A percentile compares a stretch with the other conserved stretches of the same genome.
phyloP scores from a whole-genome alignment of 2,888 invertebrate species.

The Agrotis clavis region DNA sequence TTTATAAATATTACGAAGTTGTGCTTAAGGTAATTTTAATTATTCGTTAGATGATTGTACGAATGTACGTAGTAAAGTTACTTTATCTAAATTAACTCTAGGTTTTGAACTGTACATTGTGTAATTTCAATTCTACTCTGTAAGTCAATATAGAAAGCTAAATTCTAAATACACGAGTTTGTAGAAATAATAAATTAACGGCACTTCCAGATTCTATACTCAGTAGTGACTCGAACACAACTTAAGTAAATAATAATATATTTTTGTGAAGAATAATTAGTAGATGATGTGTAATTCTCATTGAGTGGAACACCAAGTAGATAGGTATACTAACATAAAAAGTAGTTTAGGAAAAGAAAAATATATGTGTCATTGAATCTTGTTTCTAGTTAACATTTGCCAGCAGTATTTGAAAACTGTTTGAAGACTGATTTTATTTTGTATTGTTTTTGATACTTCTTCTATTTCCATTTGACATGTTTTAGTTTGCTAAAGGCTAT shows the following conservation, averaged over 20 bases:
- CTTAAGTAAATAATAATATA: slow-evolving; percentile 66
- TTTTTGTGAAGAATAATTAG: slow-evolving; percentile 71
- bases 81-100: slow-evolving; percentile 31
- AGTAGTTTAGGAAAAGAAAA: slow-evolving; percentile 52
- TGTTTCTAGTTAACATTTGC: slow-evolving; percentile 39
- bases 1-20: slow-evolving; percentile 48
- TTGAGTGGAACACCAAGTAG: slow-evolving; percentile 70
- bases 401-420: slow-evolving; percentile 48
- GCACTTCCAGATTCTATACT: slow-evolving; percentile 54
- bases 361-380: slow-evolving; percentile 53
- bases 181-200: slow-evolving; percentile 48
- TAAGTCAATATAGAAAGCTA: slow-evolving; percentile 77
- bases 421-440: slow-evolving; percentile 61
- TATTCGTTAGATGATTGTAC: slow-evolving; percentile 54
- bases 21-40: slow-evolving; percentile 49
- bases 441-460: slow-evolving; percentile 26
- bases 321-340: slow-evolving; percentile 57
- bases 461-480: not conserved
- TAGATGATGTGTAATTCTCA: slow-evolving; percentile 56
- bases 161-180: slow-evolving; percentile 78
- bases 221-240: slow-evolving; percentile 53
- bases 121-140: slow-evolving; percentile 61
- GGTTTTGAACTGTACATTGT: slow-evolving; percentile 58
- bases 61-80: slow-evolving; percentile 46
- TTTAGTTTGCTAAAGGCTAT: slow-evolving; percentile 15